Evolutionary conservation across 2,797 vertebrate genomes (phyloP).

Genomic region (Petrocephalus schoutedeni): DNA sequence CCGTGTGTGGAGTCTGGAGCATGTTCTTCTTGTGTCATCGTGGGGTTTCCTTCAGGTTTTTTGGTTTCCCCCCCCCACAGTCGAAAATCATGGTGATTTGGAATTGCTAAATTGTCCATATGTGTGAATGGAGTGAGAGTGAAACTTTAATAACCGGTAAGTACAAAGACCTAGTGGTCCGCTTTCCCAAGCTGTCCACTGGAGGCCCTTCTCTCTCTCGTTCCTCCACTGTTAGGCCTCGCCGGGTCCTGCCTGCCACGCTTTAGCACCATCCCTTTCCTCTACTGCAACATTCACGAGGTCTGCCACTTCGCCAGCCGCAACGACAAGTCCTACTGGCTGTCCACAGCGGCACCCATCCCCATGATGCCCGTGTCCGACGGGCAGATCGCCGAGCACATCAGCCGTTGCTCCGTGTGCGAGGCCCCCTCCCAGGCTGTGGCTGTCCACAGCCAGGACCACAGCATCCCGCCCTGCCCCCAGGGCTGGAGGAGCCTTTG

Average conservation of each 20-base stretch:
- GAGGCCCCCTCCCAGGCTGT: slow-evolving; percentile 86
- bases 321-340: slow-evolving; percentile 97
- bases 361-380: slow-evolving; percentile 91
- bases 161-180: background rate
- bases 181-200: background rate
- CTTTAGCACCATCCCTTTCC: slow-evolving; percentile 95
- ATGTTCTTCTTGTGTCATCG: background rate
- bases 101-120: background rate
- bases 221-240: slow-evolving; percentile 64
- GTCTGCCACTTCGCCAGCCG: slow-evolving; percentile 87
- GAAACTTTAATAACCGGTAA: background rate
- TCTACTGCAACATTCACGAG: slow-evolving; percentile 89
- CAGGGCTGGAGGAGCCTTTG: slow-evolving; percentile 89
- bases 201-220: background rate
- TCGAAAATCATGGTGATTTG: background rate
- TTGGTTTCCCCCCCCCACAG: background rate
- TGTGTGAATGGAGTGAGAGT: background rate
- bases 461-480: slow-evolving; percentile 82
- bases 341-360: slow-evolving; percentile 87
- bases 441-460: slow-evolving; percentile 89
- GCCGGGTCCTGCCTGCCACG: slow-evolving; percentile 86
- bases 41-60: background rate
- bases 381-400: slow-evolving; percentile 75
- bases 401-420: slow-evolving; percentile 91
- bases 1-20: background rate